Evolutionary conservation across 2,888 invertebrate genomes (phyloP).

Genomic region (Theodoxus fluviatilis): DNA sequence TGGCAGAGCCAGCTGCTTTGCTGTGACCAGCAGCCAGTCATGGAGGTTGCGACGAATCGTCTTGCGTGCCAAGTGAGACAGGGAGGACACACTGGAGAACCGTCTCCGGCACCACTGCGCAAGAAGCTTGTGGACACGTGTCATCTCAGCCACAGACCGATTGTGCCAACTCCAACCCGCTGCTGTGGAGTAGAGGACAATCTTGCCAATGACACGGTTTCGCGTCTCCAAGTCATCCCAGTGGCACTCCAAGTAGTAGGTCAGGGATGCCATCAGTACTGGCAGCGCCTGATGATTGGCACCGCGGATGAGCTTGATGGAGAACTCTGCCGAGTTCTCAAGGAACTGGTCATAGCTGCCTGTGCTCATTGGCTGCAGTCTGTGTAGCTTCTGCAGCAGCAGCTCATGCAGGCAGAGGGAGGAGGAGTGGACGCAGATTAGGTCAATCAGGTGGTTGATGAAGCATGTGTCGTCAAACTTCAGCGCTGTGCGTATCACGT

Average conservation of each 20-base stretch:
- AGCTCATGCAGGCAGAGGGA: slow-evolving; percentile 46
- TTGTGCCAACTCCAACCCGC: slow-evolving; percentile 52
- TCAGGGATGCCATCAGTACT: slow-evolving; percentile 42
- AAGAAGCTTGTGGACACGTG: too few relatives aligned
- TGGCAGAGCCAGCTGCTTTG: too few relatives aligned
- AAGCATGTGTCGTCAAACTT: slow-evolving; percentile 46
- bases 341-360: slow-evolving; percentile 46
- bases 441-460: slow-evolving; percentile 42
- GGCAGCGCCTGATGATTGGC: slow-evolving; percentile 35
- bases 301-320: slow-evolving; percentile 44
- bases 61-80: too few relatives aligned
- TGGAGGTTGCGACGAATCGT: too few relatives aligned
- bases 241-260: slow-evolving; percentile 50
- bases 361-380: slow-evolving; percentile 50
- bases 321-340: slow-evolving; percentile 42
- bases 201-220: slow-evolving; percentile 36
- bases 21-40: too few relatives aligned
- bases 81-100: too few relatives aligned
- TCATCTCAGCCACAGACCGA: too few relatives aligned
- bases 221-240: slow-evolving; percentile 42
- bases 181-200: slow-evolving; percentile 45
- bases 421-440: slow-evolving; percentile 38
- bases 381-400: slow-evolving; percentile 46
- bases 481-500: slow-evolving; percentile 50
- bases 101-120: too few relatives aligned